Evolutionary conservation across 1,140 invertebrate species (phyloP), one percentile per base, ranked within the genome.

Genomic region (Drosophila grimshawi): DNA sequence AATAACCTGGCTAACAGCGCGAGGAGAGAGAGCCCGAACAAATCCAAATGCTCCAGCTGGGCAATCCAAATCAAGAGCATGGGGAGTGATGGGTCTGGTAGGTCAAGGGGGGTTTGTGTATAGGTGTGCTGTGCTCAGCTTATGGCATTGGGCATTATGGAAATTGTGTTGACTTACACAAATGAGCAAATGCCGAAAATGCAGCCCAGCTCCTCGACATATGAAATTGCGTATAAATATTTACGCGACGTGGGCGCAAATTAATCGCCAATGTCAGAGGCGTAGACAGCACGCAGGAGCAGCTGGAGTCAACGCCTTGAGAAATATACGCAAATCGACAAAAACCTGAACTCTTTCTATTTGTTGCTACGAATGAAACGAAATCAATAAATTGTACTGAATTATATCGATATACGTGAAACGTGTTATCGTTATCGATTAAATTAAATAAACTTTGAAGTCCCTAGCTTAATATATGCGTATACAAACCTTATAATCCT

Each of bases 161-260:
- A 85, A 88, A 83, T 89, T 76, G 62, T 88, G 85, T 88, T 88
- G 80, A 88, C 85, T 83, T 81, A 76, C 78, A 78, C 85, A 89
- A 89, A 89, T 89, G 83, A 83, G 85, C 76, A 89, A 83, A 89
- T 85, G 62, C 80, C 80, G 65, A 56, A 76, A 78, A 67, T 70
- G 63, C 76, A 52, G 48, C 59, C 64, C 76, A 62, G 53, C 49
- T 59, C 64, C 61, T 71, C 70, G 55, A 72, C 80, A 88, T 78
- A 78, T 89, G 85, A 69, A 71, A 80, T 83, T 89, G 80, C 71
- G 69, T 83, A 89, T 83, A 89, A 88, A 88, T 88, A 88, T 88
- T 88, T 89, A 89, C 78, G 80, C 85, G 85, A 73, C 74, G 39
- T 72, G 63, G 70, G 11, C 51, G 55, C 46, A 89, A 89, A 89